Evolutionary conservation across 2,888 invertebrate genomes (phyloP).

Genomic region (Amphiduros pacificus): DNA sequence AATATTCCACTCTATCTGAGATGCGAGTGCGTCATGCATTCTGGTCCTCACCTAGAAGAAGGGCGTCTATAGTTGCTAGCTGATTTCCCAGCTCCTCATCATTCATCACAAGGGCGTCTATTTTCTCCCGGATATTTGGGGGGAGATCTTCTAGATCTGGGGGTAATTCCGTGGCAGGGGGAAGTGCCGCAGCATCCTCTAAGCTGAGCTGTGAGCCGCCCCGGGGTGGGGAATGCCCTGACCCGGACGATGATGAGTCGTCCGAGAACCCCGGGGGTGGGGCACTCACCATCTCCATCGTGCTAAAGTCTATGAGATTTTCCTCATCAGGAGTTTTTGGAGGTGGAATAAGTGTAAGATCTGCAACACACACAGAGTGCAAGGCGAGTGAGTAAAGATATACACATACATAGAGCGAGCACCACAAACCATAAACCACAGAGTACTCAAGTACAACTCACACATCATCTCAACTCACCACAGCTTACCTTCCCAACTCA

Average conservation of each 20-base stretch:
- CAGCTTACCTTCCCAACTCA: too few species aligned
- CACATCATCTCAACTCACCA: too few species aligned
- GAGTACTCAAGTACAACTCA: too few species aligned
- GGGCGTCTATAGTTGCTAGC: slow-evolving; percentile 25
- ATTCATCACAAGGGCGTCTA: slow-evolving; percentile 22
- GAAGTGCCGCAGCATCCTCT: background rate
- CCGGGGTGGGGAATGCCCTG: background rate
- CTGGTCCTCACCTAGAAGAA: slow-evolving; percentile 22
- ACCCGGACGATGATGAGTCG: background rate
- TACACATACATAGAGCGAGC: too few species aligned
- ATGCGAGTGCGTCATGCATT: too few species aligned
- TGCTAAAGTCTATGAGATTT: slow-evolving; percentile 35
- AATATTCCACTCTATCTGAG: too few species aligned
- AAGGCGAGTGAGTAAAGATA: too few species aligned
- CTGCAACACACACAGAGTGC: too few species aligned
- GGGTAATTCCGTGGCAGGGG: slow-evolving; percentile 18
- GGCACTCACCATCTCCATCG: slow-evolving; percentile 61
- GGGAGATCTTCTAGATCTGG: slow-evolving; percentile 21
- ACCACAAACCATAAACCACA: too few species aligned
- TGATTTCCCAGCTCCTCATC: slow-evolving; percentile 27
- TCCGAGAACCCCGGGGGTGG: slow-evolving; percentile 71
- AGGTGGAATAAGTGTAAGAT: slow-evolving; percentile 83
- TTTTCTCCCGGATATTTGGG: slow-evolving; percentile 17
- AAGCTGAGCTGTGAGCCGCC: background rate
- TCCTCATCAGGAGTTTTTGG: slow-evolving; percentile 61